Conservation (phyloP, 2,888 invertebrate species). For the Leptinotarsa peninsularis region DNA sequence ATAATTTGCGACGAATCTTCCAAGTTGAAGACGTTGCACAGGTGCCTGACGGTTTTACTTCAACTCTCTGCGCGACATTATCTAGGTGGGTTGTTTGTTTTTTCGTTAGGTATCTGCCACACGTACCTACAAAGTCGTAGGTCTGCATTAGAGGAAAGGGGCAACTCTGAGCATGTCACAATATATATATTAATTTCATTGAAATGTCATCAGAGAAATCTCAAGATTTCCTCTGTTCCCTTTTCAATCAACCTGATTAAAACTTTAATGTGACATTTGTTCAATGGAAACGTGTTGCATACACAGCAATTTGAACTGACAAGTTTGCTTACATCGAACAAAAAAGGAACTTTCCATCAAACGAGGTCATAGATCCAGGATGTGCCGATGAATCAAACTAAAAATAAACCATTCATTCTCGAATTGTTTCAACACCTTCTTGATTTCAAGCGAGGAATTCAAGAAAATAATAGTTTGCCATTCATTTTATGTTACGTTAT, state of each 20-base stretch:
- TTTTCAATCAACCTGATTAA: neutral
- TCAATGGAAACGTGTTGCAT: neutral
- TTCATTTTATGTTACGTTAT: neutral
- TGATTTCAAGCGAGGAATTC: neutral
- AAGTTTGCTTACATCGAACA: constrained; percentile 7
- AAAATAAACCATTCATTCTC: constrained; percentile 12
- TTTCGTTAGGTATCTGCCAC: too few relatives aligned
- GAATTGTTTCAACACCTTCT: neutral
- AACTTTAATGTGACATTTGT: neutral
- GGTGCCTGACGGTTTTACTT: too few relatives aligned
- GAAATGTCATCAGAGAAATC: too few relatives aligned
- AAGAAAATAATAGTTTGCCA: neutral
- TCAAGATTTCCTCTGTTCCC: too few relatives aligned
- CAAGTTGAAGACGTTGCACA: too few relatives aligned
- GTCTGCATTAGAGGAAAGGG: too few relatives aligned
- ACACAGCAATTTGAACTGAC: neutral
- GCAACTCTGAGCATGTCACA: too few relatives aligned
- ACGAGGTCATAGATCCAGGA: constrained; percentile 11
- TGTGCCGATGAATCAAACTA: constrained; percentile 10
- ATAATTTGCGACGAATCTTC: too few relatives aligned
- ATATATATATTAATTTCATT: too few relatives aligned
- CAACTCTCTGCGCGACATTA: too few relatives aligned
- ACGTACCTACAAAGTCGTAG: too few relatives aligned
- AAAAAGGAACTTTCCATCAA: constrained; percentile 1
- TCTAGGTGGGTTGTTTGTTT: too few relatives aligned